phyloP scores from a whole-genome alignment of 2,797 vertebrate genomes.

The Enteromius viviparus region DNA sequence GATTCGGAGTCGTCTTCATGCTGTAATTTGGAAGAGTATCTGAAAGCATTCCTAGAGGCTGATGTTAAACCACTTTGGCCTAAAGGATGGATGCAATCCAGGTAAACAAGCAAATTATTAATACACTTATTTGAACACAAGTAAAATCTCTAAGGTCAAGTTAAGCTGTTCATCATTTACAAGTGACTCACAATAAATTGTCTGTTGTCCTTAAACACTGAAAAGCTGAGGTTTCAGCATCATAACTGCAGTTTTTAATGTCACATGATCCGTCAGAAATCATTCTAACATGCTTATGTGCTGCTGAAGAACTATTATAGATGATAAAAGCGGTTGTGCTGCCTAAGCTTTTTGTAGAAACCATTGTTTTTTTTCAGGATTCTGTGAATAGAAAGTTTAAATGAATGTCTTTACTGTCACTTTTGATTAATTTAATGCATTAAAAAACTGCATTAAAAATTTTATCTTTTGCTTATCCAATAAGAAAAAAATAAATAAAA shows the following conservation, averaged over 20 bases:
- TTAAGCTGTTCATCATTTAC: background rate
- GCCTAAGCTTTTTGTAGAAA: background rate
- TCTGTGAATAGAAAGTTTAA: background rate
- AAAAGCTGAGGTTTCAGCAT: background rate
- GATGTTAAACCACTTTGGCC: slow-evolving; percentile 87
- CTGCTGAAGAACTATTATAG: background rate
- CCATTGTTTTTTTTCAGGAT: background rate
- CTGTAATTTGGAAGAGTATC: slow-evolving; percentile 84
- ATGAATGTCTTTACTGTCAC: background rate
- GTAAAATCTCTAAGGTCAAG: background rate
- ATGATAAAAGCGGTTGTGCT: background rate
- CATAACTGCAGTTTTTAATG: background rate
- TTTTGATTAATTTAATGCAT: background rate
- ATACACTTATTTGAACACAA: background rate
- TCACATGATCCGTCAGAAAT: background rate
- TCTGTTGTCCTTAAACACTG: background rate
- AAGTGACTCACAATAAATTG: background rate
- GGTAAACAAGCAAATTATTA: slow-evolving; percentile 37
- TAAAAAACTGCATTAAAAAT: background rate
- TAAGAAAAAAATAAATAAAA: background rate
- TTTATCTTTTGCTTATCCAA: background rate
- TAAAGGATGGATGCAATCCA: slow-evolving; percentile 88
- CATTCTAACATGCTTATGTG: background rate
- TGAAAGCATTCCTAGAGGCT: slow-evolving; percentile 86
- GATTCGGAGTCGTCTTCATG: slow-evolving; percentile 76